phyloP scores from a whole-genome alignment of 2,888 invertebrate genomes.

The Ochlodes sylvanus region DNA sequence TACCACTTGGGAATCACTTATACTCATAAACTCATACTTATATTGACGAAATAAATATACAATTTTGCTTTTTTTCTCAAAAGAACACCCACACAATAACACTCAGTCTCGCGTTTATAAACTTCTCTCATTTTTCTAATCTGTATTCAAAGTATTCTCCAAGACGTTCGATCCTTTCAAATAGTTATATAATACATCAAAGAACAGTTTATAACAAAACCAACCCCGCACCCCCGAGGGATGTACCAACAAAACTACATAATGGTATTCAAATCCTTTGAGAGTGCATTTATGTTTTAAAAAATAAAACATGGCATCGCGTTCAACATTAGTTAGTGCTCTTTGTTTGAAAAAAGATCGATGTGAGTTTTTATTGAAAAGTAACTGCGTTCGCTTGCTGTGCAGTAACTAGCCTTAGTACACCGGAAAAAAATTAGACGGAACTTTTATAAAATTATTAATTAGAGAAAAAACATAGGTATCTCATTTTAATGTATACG shows the following conservation, averaged over 20 bases:
- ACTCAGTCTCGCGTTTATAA: too few species aligned
- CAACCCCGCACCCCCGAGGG: background rate
- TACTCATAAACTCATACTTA: too few species aligned
- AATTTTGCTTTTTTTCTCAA: too few species aligned
- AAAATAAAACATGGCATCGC: conserved; percentile 19
- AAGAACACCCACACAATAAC: too few species aligned
- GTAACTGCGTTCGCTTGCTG: background rate
- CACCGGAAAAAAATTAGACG: too few species aligned
- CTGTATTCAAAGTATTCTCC: conserved; percentile 5
- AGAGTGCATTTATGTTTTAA: conserved; percentile 32
- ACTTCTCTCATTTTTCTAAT: background rate
- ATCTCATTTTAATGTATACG: too few species aligned
- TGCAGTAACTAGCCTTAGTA: too few species aligned
- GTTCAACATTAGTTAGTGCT: background rate
- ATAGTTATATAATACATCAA: conserved; percentile 11
- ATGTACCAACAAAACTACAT: conserved; percentile 19
- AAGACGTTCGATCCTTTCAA: conserved; percentile 4
- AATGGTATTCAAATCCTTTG: conserved; percentile 33
- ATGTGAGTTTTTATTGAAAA: background rate
- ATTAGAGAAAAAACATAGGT: too few species aligned
- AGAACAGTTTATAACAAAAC: conserved; percentile 8
- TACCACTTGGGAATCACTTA: too few species aligned
- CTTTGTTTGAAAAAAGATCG: background rate
- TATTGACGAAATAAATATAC: too few species aligned
- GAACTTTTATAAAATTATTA: too few species aligned